A percentile compares a stretch with the other conserved stretches of the same genome.
These are phyloP conservation scores for Mycteria americana DNA, from an alignment of 2,797 vertebrate genomes.

Conservation along the genomic window DNA sequence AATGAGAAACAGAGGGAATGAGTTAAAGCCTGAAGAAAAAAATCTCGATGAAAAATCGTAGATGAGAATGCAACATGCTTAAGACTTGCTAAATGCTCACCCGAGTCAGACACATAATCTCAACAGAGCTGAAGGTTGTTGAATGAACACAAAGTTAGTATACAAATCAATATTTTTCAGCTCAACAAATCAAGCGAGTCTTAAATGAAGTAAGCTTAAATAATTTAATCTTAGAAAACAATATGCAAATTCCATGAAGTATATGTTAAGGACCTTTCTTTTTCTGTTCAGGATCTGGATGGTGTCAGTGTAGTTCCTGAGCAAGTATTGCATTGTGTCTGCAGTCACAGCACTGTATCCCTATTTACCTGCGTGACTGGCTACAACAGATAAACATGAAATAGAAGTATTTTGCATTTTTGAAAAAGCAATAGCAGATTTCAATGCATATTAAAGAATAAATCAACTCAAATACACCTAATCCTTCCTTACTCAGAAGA, in stretches of 20 bases:
- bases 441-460: conserved; percentile 31
- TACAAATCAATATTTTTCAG: neutral
- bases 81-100: neutral
- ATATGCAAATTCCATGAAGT: neutral
- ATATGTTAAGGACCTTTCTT: neutral
- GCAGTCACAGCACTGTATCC: neutral
- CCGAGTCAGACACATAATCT: neutral
- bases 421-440: conserved; percentile 24
- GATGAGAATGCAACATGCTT: neutral
- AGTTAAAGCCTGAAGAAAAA: neutral
- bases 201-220: neutral
- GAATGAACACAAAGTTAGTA: neutral
- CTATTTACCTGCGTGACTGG: neutral
- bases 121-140: neutral
- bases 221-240: neutral
- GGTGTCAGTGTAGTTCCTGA: neutral
- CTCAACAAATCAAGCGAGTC: neutral
- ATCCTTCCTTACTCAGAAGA: conserved; percentile 13
- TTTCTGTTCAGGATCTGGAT: neutral
- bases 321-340: neutral
- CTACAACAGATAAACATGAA: conserved; percentile 13
- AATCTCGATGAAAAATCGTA: neutral
- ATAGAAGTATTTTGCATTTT: conserved; percentile 20
- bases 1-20: neutral
- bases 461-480: conserved; percentile 35